These are phyloP conservation scores for Crotalus helleri DNA, from an alignment of 2,113 vertebrate genomes.

Conservation along the genomic window DNA sequence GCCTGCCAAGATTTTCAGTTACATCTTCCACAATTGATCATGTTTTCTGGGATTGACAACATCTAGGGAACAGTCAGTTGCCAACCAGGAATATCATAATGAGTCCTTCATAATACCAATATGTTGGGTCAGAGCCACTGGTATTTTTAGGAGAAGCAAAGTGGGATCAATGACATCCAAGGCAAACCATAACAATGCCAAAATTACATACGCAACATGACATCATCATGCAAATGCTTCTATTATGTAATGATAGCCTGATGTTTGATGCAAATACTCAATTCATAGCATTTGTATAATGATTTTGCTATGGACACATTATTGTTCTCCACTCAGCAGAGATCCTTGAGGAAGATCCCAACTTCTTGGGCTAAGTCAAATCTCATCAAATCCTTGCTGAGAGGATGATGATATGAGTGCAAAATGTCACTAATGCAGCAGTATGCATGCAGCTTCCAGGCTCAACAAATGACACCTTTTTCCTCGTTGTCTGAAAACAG, in stretches of 20 bases:
- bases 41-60: background rate
- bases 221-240: background rate
- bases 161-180: background rate
- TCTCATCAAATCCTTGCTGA: background rate
- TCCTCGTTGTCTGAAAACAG: background rate
- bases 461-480: background rate
- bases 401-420: background rate
- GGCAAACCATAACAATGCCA: background rate
- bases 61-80: background rate
- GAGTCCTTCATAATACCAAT: background rate
- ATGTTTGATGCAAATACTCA: background rate
- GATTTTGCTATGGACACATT: background rate
- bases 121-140: background rate
- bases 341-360: background rate
- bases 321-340: background rate
- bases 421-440: background rate
- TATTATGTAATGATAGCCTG: background rate
- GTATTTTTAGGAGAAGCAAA: background rate
- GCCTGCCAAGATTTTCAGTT: background rate
- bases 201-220: background rate
- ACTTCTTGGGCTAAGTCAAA: background rate
- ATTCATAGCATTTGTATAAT: background rate
- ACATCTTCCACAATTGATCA: background rate
- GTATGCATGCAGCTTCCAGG: background rate
- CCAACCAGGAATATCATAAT: background rate